phyloP scores from a whole-genome alignment of 2,888 invertebrate species.

The Cheilosia vernalis region DNA sequence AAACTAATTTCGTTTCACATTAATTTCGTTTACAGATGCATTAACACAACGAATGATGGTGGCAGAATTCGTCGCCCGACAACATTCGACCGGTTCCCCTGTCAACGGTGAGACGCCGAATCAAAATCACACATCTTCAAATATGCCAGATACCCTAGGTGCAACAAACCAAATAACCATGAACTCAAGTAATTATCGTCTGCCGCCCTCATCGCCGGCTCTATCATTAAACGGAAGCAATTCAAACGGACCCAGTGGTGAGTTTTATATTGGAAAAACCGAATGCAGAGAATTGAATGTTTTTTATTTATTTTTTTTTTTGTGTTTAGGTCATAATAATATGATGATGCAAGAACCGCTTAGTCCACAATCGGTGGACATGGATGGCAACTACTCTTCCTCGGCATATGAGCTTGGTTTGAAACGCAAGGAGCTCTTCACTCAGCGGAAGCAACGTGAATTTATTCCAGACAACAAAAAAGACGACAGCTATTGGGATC shows the following conservation, averaged over 20 bases:
- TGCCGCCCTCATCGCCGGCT: slow-evolving; percentile 83
- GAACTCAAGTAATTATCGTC: slow-evolving; percentile 77
- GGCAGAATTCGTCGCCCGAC: slow-evolving; percentile 92
- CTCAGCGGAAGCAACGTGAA: slow-evolving; percentile 96
- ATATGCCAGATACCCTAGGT: slow-evolving; percentile 76
- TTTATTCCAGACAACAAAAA: slow-evolving; percentile 98
- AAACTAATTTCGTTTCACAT: neutral
- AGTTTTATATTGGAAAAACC: slow-evolving; percentile 48
- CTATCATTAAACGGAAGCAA: slow-evolving; percentile 82
- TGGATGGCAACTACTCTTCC: slow-evolving; percentile 80
- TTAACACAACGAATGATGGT: slow-evolving; percentile 89
- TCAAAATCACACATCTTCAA: slow-evolving; percentile 83
- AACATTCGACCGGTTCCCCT: slow-evolving; percentile 88
- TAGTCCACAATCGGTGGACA: slow-evolving; percentile 84
- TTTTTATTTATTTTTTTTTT: too few species aligned
- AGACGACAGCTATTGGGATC: slow-evolving; percentile 98
- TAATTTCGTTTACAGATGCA: slow-evolving; percentile 46
- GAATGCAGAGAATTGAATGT: neutral
- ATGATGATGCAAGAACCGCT: slow-evolving; percentile 79
- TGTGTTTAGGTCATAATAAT: slow-evolving; percentile 44
- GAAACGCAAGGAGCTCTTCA: slow-evolving; percentile 92
- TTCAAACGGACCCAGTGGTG: slow-evolving; percentile 81
- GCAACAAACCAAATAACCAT: slow-evolving; percentile 78
- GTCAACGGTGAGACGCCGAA: slow-evolving; percentile 87
- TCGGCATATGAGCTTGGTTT: slow-evolving; percentile 76